Evolutionary conservation across 2,113 vertebrate genomes (phyloP), one percentile per base, ranked within the genome.

Genomic region (Sula dactylatra): DNA sequence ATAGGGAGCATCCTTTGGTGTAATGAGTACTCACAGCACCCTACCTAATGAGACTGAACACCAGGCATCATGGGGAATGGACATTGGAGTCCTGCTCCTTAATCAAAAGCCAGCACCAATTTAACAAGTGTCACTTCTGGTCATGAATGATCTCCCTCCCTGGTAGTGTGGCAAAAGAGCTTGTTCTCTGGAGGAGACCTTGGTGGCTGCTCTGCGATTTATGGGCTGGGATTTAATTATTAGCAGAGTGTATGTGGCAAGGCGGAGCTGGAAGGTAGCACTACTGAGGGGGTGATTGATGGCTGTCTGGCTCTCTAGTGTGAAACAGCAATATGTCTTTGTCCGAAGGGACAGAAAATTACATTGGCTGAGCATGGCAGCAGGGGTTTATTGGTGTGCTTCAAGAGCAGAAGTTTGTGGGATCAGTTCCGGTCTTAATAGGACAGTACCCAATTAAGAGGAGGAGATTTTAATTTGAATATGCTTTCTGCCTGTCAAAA

Each of bases 291-390:
- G 40, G 19, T 97, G 87, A 96, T 72, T 90, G 94, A 97, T 96
- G 80, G 52, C 56, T 16, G 3, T 86, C 91, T 90, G 59, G 55
- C 80, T 93, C 67, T 77, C 36, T 59, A 71, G 36, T 6, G 0
- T 61, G 87, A 62, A 71, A 71, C 64, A 72, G 59, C 91, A 81
- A 58, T 95, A 81, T 69, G 24, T 95, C 94, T 95, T 87, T 96
- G 78, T 95, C 65, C 10, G 3, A 42, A 95, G 52, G 47, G 50
- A 72, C 80, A 90, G 44, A 56, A 94, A 86, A 86, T 92, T 13
- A 47, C 73, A 91, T 77, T 91, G 82, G n/a, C 71, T 94, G 82
- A 88, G 79, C 84, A 34, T 0, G 1, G n/a, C 1, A 4, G 61
- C 47, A 49, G 76, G 77, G 59, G 69, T 95, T 95, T 97, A 86